A percentile compares a stretch with the other conserved stretches of the same genome.
Conservation (phyloP, 2,797 vertebrate genomes). For the Typhlichthys subterraneus region DNA sequence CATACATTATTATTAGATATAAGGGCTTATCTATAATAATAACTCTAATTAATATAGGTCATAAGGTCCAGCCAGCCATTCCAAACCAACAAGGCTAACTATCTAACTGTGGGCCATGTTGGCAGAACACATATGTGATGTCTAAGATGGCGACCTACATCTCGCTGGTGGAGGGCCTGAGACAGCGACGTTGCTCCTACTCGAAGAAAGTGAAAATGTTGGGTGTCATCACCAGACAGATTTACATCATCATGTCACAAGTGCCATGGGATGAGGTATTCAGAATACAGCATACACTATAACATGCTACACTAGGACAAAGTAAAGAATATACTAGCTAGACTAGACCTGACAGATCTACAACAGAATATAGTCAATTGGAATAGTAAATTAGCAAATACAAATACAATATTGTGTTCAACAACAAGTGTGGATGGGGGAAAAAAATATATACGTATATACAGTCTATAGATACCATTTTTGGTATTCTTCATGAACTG, state of each 20-base stretch:
- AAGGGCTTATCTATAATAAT: no score
- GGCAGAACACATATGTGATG: constrained; percentile 72
- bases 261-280: constrained; percentile 64
- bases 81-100: background rate
- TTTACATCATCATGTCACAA: constrained; percentile 62
- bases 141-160: constrained; percentile 59
- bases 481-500: no score
- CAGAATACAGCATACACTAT: background rate
- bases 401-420: no score
- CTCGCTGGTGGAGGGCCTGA: constrained; percentile 48
- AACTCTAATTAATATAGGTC: no score
- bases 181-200: constrained; percentile 54
- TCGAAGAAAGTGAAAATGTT: constrained; percentile 50
- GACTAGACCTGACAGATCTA: no score
- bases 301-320: background rate
- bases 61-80: no score
- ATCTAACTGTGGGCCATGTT: background rate
- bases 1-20: no score
- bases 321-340: no score
- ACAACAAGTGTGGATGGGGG: no score
- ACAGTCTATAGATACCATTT: no score
- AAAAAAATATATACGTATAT: no score
- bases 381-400: background rate
- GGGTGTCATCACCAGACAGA: constrained; percentile 44
- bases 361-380: no score